A percentile compares a stretch with the other conserved stretches of the same genome.
Evolutionary conservation across 2,113 vertebrate genomes (phyloP).

Genomic region (Labeo rohita): DNA sequence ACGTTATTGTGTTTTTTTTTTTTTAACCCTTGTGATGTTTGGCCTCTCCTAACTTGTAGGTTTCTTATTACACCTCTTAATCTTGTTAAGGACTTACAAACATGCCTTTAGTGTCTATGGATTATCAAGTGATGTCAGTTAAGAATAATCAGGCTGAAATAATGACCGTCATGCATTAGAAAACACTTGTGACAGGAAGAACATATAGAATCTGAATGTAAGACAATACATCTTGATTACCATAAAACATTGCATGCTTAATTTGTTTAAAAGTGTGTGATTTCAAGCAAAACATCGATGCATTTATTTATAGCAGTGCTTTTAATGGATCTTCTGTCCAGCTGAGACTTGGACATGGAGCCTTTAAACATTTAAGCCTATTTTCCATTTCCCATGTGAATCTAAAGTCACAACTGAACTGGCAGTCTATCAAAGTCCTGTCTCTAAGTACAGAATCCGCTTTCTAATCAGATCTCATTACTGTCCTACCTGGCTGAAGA

Average conservation of each 20-base stretch:
- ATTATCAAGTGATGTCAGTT: conserved; percentile 53
- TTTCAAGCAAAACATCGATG: not conserved
- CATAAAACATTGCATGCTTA: not conserved
- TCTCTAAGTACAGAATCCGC: conserved; percentile 65
- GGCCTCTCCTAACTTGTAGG: conserved; percentile 49
- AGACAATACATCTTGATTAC: not conserved
- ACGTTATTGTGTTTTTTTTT: not conserved
- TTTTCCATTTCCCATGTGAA: conserved; percentile 18
- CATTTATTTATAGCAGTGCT: not conserved
- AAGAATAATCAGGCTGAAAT: conserved; percentile 48
- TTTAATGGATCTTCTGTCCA: not conserved
- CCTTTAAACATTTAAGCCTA: conserved; percentile 11
- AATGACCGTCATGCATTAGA: conserved; percentile 51
- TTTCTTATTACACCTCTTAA: conserved; percentile 60
- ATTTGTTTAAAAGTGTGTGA: not conserved
- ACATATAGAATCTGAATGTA: not conserved
- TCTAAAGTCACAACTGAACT: conserved; percentile 49
- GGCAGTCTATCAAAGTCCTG: conserved; percentile 59
- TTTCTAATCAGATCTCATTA: conserved; percentile 71
- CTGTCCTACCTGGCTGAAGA: conserved; percentile 51
- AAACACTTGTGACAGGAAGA: conserved; percentile 50
- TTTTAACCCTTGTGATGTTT: conserved; percentile 60
- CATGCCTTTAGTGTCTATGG: conserved; percentile 50
- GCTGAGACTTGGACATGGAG: not conserved
- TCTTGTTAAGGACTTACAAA: conserved; percentile 69